phyloP scores from a whole-genome alignment of 2,113 vertebrate species.

The Semicossyphus pulcher region DNA sequence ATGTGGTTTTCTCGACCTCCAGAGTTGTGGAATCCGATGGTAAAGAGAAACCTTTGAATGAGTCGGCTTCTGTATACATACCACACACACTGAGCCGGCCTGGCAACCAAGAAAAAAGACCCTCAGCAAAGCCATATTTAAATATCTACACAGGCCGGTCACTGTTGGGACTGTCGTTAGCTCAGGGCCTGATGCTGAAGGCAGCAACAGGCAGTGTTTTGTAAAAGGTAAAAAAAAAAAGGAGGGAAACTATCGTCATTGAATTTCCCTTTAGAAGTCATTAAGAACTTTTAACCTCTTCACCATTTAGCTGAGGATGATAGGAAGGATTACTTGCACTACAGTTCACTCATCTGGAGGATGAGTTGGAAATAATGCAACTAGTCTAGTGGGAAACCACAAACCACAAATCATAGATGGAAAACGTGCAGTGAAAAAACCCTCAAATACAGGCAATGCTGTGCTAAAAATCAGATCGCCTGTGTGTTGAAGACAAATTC shows the following conservation, averaged over 20 bases:
- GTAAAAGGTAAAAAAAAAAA: constrained; percentile 31
- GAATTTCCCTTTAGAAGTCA: constrained; percentile 3
- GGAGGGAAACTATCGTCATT: constrained; percentile 11
- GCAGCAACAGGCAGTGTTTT: constrained; percentile 58
- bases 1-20: constrained; percentile 51
- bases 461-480: no score
- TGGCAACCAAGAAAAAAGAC: constrained; percentile 59
- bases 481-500: no score
- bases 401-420: no score
- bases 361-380: not conserved
- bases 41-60: constrained; percentile 65
- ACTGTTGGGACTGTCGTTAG: constrained; percentile 62
- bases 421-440: no score
- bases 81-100: constrained; percentile 63
- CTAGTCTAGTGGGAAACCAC: no score
- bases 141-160: constrained; percentile 65
- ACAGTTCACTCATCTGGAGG: not conserved
- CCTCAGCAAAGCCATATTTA: constrained; percentile 59
- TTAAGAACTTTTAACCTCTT: not conserved
- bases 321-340: not conserved
- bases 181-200: constrained; percentile 39
- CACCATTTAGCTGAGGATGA: not conserved
- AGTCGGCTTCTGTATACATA: constrained; percentile 69
- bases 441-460: no score
- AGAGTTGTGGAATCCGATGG: constrained; percentile 48